Evolutionary conservation across 1,140 invertebrate genomes (phyloP).

Genomic region (Pomacea maculata): DNA sequence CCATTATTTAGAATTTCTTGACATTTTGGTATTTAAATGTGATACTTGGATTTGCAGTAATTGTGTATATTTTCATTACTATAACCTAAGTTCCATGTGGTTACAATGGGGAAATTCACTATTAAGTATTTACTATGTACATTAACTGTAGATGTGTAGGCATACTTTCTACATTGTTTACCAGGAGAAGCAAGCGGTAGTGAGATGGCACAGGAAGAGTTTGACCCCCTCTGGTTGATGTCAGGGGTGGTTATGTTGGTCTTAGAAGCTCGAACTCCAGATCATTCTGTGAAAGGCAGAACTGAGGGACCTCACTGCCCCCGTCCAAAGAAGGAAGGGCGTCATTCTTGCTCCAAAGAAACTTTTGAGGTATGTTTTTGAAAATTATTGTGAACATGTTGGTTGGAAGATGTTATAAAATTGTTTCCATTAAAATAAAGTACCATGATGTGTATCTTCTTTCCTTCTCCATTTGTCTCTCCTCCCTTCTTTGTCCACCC

Average conservation of each 20-base stretch:
- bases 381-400: neutral
- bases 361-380: neutral
- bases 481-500: too few relatives aligned
- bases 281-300: constrained; percentile 72
- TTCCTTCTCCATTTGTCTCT: too few relatives aligned
- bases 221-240: constrained; percentile 71
- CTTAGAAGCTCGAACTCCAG: constrained; percentile 75
- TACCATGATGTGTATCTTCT: too few relatives aligned
- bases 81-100: too few relatives aligned
- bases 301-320: constrained; percentile 78
- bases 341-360: constrained; percentile 37
- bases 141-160: too few relatives aligned
- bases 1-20: too few relatives aligned
- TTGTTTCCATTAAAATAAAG: too few relatives aligned
- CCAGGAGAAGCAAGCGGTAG: constrained; percentile 30
- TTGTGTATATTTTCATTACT: too few relatives aligned
- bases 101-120: too few relatives aligned
- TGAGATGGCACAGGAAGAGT: constrained; percentile 64
- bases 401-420: neutral
- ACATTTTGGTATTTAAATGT: too few relatives aligned
- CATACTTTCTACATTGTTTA: neutral
- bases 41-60: too few relatives aligned
- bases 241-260: constrained; percentile 72
- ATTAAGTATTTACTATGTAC: too few relatives aligned
- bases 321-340: constrained; percentile 68